phyloP scores from a whole-genome alignment of 2,888 invertebrate species.

The Adelphocoris suturalis region DNA sequence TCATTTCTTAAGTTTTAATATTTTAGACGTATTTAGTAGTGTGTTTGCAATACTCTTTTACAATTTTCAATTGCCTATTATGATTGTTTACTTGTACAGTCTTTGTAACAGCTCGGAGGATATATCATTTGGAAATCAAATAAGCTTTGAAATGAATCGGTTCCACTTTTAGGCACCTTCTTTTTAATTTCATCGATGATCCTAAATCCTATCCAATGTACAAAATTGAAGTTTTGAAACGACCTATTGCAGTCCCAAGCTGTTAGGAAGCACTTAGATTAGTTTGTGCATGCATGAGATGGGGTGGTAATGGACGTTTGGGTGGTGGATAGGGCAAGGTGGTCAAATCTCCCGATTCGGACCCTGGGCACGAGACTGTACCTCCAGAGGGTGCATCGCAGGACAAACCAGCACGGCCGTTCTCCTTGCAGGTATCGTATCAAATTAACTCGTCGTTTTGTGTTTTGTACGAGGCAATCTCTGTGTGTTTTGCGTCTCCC shows the following conservation, averaged over 20 bases:
- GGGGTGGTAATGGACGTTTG: constrained; percentile 69
- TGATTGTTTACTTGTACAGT: constrained; percentile 2
- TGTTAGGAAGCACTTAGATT: constrained; percentile 56
- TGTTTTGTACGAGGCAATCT: constrained; percentile 4
- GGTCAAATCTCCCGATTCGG: constrained; percentile 77
- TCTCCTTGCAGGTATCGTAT: constrained; percentile 81
- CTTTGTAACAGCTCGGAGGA: constrained; percentile 35
- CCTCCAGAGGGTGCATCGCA: constrained; percentile 71
- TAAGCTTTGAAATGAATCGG: too few relatives aligned
- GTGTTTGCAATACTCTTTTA: background rate
- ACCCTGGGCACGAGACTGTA: constrained; percentile 75
- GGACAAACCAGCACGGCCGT: constrained; percentile 81
- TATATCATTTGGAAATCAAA: background rate
- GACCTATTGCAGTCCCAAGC: background rate
- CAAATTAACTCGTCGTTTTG: constrained; percentile 21
- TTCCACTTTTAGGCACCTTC: too few relatives aligned
- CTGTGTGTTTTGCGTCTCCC: background rate
- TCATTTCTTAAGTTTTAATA: too few relatives aligned
- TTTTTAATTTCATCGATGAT: too few relatives aligned
- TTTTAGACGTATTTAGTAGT: background rate
- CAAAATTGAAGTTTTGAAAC: too few relatives aligned
- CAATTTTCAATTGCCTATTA: constrained; percentile 3
- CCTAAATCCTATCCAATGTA: too few relatives aligned
- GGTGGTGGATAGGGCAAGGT: constrained; percentile 74
- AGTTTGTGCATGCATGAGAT: constrained; percentile 56